These are phyloP conservation scores for Henricia sp. DNA, from an alignment of 53 echinoderm and acorn worm genomes.

Conservation along the genomic window DNA sequence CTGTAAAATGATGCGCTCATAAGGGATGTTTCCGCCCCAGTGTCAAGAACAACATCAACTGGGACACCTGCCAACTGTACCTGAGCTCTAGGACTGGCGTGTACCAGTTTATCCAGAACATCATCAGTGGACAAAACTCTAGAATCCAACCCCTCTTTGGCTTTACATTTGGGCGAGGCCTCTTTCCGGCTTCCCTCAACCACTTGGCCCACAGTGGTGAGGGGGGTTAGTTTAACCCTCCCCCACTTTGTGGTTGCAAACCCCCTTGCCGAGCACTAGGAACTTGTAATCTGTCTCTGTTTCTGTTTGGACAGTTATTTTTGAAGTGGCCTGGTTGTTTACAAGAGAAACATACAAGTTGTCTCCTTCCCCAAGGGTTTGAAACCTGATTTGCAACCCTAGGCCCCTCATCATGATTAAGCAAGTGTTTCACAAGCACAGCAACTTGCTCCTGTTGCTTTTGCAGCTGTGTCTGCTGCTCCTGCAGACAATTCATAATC, in stretches of 20 bases:
- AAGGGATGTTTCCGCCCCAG: slow-evolving; percentile 31
- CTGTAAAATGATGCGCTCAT: neutral
- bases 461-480: neutral
- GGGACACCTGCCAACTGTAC: too few species aligned
- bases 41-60: slow-evolving; percentile 48
- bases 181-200: neutral
- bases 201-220: too few species aligned
- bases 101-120: too few species aligned
- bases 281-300: neutral
- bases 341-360: neutral
- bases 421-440: neutral
- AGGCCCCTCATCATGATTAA: neutral
- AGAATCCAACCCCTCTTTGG: neutral
- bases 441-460: neutral
- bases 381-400: neutral
- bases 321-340: neutral
- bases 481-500: neutral
- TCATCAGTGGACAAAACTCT: neutral
- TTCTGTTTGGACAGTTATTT: neutral
- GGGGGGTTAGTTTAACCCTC: neutral
- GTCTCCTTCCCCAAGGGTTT: neutral
- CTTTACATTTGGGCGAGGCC: neutral
- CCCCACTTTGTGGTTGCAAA: neutral
- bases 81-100: too few species aligned
- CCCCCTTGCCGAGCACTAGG: neutral